Base-by-base conservation (phyloP, 1,140 invertebrate genomes). In the Trichogramma pretiosum region DNA sequence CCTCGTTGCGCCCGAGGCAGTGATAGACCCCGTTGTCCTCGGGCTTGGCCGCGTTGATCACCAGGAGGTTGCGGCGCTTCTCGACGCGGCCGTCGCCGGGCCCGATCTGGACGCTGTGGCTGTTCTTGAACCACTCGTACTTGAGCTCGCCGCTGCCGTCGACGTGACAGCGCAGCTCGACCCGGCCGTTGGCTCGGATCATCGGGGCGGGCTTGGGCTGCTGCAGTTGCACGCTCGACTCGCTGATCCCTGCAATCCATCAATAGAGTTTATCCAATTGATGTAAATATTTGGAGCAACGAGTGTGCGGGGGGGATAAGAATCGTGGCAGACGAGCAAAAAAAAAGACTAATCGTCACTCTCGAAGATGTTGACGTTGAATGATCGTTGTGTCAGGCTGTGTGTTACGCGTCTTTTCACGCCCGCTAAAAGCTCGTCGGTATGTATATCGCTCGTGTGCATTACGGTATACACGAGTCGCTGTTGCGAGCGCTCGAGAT, bases 71-170 rank as follows among this genome's bases (percentile, higher is more conserved):
- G 50, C 83, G 80, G 42, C 79, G 75, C 41, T 82, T 67, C 54
- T 79, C 75, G 17, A 84, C 67, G 16, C 76, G 73, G 17, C n/a
- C n/a, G n/a, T n/a, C n/a, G n/a, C n/a, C n/a, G n/a, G n/a, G n/a
- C n/a, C n/a, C n/a, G n/a, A n/a, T n/a, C n/a, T n/a, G n/a, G n/a
- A n/a, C n/a, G n/a, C n/a, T n/a, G n/a, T n/a, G n/a, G 80, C n/a
- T n/a, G n/a, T n/a, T n/a, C 79, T 76, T 77, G 70, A 83, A 87
- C 85, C 85, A 89, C 59, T 85, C 77, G 57, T 82, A 79, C 52
- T 74, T 70, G 34, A 87, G 77, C 45, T 84, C 80, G 17, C 82
- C 80, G 53, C 80, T 83, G 18, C 84, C 85, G 28, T 85, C 81
- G 42, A 83, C 79, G 55, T 82, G 79, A 69, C 86, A 89, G 53